Percentiles rank a stretch among this genome's conserved stretches.
Conservation (phyloP, 2,888 invertebrate species). For the Sphaerophoria rueppellii region DNA sequence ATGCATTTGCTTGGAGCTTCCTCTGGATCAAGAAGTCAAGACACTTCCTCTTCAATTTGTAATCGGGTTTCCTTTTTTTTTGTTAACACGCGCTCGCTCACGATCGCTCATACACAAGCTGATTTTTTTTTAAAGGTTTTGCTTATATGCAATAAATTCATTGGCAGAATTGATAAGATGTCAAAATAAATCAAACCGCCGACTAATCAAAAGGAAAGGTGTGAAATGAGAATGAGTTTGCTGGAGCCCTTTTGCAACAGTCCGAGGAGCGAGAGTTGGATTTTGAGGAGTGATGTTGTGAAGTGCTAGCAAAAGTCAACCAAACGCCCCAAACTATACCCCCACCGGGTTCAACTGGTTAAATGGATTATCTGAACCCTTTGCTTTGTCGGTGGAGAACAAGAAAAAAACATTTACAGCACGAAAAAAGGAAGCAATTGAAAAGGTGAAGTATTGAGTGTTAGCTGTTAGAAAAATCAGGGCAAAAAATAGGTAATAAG, state of each 20-base stretch:
- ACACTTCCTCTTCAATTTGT: conserved; percentile 53
- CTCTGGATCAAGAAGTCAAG: conserved; percentile 31
- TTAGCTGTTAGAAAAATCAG: background rate
- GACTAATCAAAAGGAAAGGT: conserved; percentile 79
- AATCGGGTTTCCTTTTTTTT: conserved; percentile 7
- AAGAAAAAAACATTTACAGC: background rate
- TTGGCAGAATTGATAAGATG: conserved; percentile 81
- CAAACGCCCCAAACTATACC: background rate
- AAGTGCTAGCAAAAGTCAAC: background rate
- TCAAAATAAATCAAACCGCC: conserved; percentile 82
- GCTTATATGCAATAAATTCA: conserved; percentile 81
- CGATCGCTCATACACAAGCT: conserved; percentile 27
- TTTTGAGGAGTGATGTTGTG: background rate
- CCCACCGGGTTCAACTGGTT: background rate
- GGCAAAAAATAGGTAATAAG: background rate
- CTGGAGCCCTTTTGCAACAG: background rate
- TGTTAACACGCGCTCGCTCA: background rate
- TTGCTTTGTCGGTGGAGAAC: background rate
- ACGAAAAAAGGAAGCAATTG: background rate
- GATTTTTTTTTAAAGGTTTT: background rate
- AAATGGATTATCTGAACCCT: conserved; percentile 9
- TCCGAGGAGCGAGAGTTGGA: conserved; percentile 29
- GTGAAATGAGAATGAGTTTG: conserved; percentile 74
- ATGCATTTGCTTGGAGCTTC: conserved; percentile 24
- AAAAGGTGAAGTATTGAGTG: background rate